Evolutionary conservation across 2,797 vertebrate genomes (phyloP).

Genomic region (Dermochelys coriacea): DNA sequence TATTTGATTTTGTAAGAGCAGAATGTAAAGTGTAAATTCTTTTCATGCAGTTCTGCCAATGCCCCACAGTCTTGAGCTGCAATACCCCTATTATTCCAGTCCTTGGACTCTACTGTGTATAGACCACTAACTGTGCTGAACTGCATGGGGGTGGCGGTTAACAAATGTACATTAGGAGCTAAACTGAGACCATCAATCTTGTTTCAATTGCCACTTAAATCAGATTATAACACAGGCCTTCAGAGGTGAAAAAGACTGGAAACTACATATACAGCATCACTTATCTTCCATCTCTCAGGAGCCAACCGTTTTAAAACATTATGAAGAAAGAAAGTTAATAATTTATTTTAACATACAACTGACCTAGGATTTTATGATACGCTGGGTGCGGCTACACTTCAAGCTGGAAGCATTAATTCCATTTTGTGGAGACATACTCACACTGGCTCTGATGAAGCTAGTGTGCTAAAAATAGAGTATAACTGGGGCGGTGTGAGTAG

Average conservation of each 20-base stretch:
- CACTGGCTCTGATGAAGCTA: background rate
- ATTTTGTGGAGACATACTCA: background rate
- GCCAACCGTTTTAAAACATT: constrained; percentile 4
- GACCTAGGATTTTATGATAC: background rate
- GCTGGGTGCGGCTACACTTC: background rate
- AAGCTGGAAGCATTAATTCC: background rate
- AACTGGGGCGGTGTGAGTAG: background rate
- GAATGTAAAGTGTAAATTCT: background rate
- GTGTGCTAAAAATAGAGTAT: background rate
- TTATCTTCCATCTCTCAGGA: constrained; percentile 39
- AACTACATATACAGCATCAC: constrained; percentile 40
- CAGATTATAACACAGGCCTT: constrained; percentile 52
- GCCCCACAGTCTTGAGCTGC: background rate
- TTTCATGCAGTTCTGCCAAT: background rate
- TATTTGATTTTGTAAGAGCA: background rate
- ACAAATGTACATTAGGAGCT: background rate
- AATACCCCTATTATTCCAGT: background rate
- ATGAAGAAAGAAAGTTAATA: constrained; percentile 35
- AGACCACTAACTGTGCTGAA: background rate
- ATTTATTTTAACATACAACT: background rate
- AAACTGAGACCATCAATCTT: background rate
- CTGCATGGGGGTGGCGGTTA: background rate
- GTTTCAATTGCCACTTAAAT: constrained; percentile 50
- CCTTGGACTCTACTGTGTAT: background rate
- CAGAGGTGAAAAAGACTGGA: constrained; percentile 40